Conservation (phyloP, 2,888 invertebrate genomes). For the Leptinotarsa haldemani region DNA sequence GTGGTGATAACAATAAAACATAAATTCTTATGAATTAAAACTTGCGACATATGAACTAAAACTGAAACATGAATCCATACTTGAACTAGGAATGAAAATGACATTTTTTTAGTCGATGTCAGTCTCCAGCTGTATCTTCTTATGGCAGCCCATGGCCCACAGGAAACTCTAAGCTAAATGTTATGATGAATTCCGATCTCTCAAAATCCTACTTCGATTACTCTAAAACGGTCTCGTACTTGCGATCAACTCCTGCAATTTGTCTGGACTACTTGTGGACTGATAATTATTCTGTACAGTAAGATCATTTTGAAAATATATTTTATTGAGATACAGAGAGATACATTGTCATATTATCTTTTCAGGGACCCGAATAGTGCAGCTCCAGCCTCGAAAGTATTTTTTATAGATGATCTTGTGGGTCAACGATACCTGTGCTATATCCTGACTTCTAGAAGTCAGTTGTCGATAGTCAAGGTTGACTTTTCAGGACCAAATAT, state of each 20-base stretch:
- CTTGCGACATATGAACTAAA: too few relatives aligned
- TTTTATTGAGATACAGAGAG: neutral
- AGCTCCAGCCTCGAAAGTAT: conserved; percentile 79
- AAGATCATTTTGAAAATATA: conserved; percentile 34
- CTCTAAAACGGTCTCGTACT: conserved; percentile 56
- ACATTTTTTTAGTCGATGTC: conserved; percentile 64
- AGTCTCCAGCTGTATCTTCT: conserved; percentile 64
- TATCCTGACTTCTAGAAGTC: conserved; percentile 73
- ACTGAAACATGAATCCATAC: too few relatives aligned
- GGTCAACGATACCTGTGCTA: conserved; percentile 89
- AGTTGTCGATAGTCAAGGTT: conserved; percentile 76
- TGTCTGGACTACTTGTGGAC: conserved; percentile 93
- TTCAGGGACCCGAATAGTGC: conserved; percentile 62
- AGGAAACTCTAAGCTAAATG: conserved; percentile 54
- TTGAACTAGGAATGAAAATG: too few relatives aligned
- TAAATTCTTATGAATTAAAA: too few relatives aligned
- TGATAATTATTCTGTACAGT: conserved; percentile 69
- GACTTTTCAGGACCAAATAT: conserved; percentile 76
- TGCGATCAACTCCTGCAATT: conserved; percentile 79
- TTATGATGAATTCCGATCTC: conserved; percentile 46
- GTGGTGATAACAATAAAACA: too few relatives aligned
- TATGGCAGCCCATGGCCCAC: conserved; percentile 57
- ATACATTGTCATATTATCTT: neutral
- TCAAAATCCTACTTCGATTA: conserved; percentile 61
- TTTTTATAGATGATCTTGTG: conserved; percentile 86